Conservation (phyloP, 2,888 invertebrate genomes). For the Serripes groenlandicus region DNA sequence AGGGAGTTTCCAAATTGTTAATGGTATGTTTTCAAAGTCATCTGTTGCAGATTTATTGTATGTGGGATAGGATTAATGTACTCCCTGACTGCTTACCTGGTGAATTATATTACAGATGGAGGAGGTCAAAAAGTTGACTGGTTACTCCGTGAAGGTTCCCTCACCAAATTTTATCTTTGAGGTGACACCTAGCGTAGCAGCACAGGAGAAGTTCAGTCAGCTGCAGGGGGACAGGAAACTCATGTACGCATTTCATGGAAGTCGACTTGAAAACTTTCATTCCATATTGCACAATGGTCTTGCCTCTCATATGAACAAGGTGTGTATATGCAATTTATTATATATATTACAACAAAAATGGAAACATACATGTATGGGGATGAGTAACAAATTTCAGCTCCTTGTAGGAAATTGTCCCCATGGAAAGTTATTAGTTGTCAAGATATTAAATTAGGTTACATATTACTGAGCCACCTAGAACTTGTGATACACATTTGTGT, state of each 20-base stretch:
- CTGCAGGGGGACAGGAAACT: conserved; percentile 86
- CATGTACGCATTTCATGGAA: conserved; percentile 93
- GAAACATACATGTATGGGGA: background rate
- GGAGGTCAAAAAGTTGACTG: conserved; percentile 78
- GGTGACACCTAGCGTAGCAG: conserved; percentile 71
- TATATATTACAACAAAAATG: background rate
- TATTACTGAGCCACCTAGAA: too few relatives aligned
- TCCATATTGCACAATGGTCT: conserved; percentile 93
- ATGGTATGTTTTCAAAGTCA: too few relatives aligned
- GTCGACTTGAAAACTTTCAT: conserved; percentile 93
- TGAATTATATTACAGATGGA: conserved; percentile 69
- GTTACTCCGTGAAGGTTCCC: conserved; percentile 77
- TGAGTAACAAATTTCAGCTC: too few relatives aligned
- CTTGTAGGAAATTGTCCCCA: too few relatives aligned
- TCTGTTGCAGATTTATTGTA: too few relatives aligned
- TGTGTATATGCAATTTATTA: conserved; percentile 75
- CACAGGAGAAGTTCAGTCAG: conserved; percentile 76
- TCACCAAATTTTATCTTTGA: conserved; percentile 82
- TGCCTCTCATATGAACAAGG: conserved; percentile 91
- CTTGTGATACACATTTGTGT: too few relatives aligned
- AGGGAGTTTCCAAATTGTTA: too few relatives aligned
- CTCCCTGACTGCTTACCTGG: background rate
- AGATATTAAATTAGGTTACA: too few relatives aligned
- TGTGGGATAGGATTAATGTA: too few relatives aligned
- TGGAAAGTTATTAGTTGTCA: too few relatives aligned